Evolutionary conservation across 2,888 invertebrate species (phyloP).

Genomic region (Alloscopus bannaensis): DNA sequence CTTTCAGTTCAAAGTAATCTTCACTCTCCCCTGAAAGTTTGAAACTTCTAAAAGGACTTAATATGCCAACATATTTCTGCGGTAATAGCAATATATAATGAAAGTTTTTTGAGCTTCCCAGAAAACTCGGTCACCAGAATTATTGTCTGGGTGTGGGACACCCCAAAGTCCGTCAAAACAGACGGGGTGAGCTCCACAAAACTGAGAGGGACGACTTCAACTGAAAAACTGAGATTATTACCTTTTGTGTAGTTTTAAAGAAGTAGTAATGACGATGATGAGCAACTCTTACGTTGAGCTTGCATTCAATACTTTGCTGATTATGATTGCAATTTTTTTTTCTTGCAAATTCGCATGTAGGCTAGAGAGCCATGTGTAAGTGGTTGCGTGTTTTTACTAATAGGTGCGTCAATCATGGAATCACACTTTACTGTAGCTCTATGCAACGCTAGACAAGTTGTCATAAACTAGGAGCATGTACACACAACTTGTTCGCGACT

Average conservation of each 20-base stretch:
- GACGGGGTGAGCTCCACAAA: neutral
- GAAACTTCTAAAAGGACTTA: neutral
- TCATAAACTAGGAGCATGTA: no score
- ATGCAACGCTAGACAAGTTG: no score
- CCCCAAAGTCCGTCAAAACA: neutral
- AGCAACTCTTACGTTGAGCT: no score
- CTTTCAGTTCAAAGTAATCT: neutral
- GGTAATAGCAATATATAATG: neutral
- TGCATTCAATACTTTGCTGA: no score
- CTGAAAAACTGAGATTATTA: neutral
- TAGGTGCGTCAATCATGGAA: no score
- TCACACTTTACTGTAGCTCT: no score
- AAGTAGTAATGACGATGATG: no score
- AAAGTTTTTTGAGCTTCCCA: slow-evolving; percentile 13
- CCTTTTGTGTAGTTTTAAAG: slow-evolving; percentile 11
- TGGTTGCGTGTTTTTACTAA: no score
- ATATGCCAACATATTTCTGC: neutral
- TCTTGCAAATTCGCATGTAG: no score
- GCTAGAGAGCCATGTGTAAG: no score
- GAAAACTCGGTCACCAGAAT: slow-evolving; percentile 36
- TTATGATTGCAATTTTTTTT: no score
- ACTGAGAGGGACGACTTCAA: neutral
- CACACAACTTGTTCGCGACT: no score
- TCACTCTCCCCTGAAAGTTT: neutral
- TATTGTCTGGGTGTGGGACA: slow-evolving; percentile 1